Percentiles rank a stretch among this genome's conserved stretches.
These are phyloP conservation scores for Lagenorhynchus albirostris DNA, from an alignment of 2,113 vertebrate species.

Conservation along the genomic window DNA sequence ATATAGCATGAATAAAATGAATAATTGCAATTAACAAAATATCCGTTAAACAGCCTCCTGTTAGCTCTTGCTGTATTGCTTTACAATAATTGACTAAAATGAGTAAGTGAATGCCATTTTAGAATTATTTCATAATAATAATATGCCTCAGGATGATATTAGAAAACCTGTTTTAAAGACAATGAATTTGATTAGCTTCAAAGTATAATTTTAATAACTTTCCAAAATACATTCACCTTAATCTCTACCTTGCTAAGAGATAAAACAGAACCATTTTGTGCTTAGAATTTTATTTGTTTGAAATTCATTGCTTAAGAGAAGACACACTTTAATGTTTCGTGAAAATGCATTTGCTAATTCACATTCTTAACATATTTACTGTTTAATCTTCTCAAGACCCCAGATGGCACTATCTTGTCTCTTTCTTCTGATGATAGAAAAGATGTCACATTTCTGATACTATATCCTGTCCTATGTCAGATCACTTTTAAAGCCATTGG, in stretches of 20 bases:
- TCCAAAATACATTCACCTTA: neutral
- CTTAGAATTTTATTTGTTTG: neutral
- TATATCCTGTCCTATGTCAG: constrained; percentile 37
- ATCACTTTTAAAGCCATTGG: constrained; percentile 64
- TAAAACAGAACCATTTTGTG: neutral
- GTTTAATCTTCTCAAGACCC: constrained; percentile 58
- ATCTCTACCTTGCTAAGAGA: neutral
- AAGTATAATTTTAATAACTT: neutral
- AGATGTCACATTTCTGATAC: constrained; percentile 12
- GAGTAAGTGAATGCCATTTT: neutral
- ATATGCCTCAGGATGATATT: neutral
- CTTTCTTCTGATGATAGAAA: neutral
- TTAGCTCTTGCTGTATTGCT: neutral
- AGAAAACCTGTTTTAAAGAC: neutral
- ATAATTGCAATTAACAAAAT: neutral
- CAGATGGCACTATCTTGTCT: constrained; percentile 68
- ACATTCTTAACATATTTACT: constrained; percentile 37
- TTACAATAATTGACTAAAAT: neutral
- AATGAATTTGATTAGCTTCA: neutral
- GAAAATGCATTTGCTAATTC: constrained; percentile 42
- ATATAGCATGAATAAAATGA: neutral
- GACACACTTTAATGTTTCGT: constrained; percentile 41
- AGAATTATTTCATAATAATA: neutral
- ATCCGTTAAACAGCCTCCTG: neutral
- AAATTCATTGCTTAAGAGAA: neutral